Conservation (phyloP, 2,113 vertebrate genomes). For the Sialia sialis region DNA sequence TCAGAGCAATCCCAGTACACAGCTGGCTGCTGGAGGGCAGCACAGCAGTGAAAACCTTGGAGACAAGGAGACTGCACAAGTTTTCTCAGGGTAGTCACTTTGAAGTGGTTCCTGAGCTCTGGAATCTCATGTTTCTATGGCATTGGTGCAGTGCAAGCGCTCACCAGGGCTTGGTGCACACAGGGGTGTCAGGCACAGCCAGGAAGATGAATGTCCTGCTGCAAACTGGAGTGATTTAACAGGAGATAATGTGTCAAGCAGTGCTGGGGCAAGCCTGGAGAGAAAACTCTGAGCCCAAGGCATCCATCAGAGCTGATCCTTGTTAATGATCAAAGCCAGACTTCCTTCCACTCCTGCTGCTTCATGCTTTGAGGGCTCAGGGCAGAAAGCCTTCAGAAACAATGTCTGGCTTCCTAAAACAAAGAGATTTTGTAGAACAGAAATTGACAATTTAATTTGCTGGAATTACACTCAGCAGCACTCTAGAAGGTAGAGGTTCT, state of each 20-base stretch:
- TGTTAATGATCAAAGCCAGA: background rate
- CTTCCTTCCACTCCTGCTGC: background rate
- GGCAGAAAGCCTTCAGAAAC: background rate
- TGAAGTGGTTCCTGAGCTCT: background rate
- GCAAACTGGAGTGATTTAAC: background rate
- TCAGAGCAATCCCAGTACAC: background rate
- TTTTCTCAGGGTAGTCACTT: background rate
- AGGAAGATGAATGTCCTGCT: constrained; percentile 10
- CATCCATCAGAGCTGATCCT: background rate
- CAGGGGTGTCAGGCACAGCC: background rate
- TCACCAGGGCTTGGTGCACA: background rate
- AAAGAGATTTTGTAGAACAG: background rate
- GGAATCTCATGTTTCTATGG: background rate
- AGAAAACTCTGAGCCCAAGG: background rate
- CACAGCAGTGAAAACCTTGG: background rate
- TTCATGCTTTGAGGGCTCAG: background rate
- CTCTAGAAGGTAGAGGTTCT: background rate
- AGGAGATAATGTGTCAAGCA: background rate
- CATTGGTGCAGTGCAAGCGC: background rate
- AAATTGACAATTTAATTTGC: background rate
- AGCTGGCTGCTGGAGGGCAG: background rate
- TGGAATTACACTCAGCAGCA: background rate
- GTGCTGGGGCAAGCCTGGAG: background rate
- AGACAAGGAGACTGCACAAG: background rate
- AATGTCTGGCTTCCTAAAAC: background rate